Evolutionary conservation across 2,797 vertebrate species (phyloP), one percentile per base, ranked within the genome.

Genomic region (Loriculus beryllinus): DNA sequence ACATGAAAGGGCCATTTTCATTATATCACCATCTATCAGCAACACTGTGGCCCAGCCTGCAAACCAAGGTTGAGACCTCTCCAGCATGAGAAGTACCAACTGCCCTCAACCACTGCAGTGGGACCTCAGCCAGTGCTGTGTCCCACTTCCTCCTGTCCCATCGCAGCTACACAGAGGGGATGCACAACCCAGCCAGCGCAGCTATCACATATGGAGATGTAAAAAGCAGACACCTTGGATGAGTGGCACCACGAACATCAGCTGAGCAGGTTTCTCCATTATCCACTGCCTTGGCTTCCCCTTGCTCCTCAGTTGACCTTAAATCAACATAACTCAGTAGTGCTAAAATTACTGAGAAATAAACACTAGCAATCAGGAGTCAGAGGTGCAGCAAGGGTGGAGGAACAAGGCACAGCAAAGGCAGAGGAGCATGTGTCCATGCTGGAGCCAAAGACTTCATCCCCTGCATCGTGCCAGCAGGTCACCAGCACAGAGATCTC

Each of bases 391-490:
- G 67, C 29, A 69, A 70, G 60, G 54, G 35, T 40, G 40, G 21
- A 45, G 22, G 18, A 82, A 31, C 0, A 0, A 68, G 48, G 20
- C 23, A 65, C 3, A 2, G 23, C 0, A 1, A 82, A 65, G 4
- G 49, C 29, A 69, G 76, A 54, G n/a, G 43, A 63, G 3, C 2
- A 3, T 0, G 3, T 1, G 2, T 11, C 31, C 0, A 0, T 1
- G 3, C 12, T 0, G 1, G 49, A 91, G n/a, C 56, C 48, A 48
- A 70, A 67, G 33, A 83, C 9, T 80, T 80, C 56, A 39, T 40
- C 8, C 45, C 35, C 71, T 49, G 54, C 28, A 20, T 20, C 2
- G 1, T 56, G 47, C 28, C 78, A 75, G 56, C 20, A 26, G 62
- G 88, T 81, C 80, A 82, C 1, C 1, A 40, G 62, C 60, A 71